These are phyloP conservation scores for Siderastrea siderea DNA, from an alignment of 92 coral and sea anemone genomes.

Conservation along the genomic window DNA sequence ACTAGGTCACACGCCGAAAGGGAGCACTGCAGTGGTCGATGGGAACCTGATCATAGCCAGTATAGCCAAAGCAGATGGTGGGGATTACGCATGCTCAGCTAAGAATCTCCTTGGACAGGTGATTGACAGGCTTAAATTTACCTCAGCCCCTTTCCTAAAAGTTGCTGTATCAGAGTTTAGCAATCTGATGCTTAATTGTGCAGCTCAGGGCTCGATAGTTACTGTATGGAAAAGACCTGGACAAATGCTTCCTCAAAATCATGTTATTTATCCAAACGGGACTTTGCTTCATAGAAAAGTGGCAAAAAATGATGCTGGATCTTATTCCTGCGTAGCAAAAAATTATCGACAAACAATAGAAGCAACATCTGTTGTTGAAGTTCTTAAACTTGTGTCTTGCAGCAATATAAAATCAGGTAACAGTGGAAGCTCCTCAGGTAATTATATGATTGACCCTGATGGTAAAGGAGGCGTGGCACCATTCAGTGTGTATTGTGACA, in stretches of 20 bases:
- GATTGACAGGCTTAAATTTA: slow-evolving; percentile 21
- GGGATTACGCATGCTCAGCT: slow-evolving; percentile 30
- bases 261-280: neutral
- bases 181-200: slow-evolving; percentile 12
- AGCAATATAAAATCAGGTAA: slow-evolving; percentile 24
- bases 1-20: slow-evolving; percentile 32
- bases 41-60: neutral
- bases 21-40: neutral
- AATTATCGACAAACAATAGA: no score
- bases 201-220: slow-evolving; percentile 25
- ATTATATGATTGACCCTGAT: no score
- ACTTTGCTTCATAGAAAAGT: no score
- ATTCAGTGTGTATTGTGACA: no score
- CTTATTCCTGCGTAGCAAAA: slow-evolving; percentile 47
- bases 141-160: neutral
- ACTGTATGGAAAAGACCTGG: slow-evolving; percentile 21
- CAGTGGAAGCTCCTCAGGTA: neutral
- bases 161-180: neutral
- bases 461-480: no score
- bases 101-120: slow-evolving; percentile 34
- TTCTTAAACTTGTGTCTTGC: neutral
- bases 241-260: slow-evolving; percentile 9
- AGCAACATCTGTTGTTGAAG: no score
- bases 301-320: slow-evolving; percentile 30
- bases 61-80: slow-evolving; percentile 22